Evolutionary conservation across 2,797 vertebrate genomes (phyloP), one percentile per base, ranked within the genome.

Genomic region (Ptychadena robeensis): DNA sequence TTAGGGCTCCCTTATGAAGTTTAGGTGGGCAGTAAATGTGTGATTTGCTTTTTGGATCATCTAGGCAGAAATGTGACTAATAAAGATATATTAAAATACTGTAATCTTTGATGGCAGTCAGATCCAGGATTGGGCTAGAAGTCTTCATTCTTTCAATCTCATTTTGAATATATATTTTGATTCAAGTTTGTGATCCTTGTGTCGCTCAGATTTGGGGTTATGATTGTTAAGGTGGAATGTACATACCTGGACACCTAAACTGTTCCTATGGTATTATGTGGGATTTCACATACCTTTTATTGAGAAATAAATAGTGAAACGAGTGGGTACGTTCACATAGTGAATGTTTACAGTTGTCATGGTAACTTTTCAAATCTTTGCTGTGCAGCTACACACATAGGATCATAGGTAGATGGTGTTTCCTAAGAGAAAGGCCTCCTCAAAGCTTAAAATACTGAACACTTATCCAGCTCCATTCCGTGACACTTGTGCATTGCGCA

Each of bases 271-370:
- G 10, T 10, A 9, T 27, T 22, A 1, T 8, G 44, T 40, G 9
- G 57, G 14, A 30, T 40, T 31, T 34, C 15, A 9, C 27, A 74
- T 27, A 9, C n/a, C 59, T 48, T 3, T 48, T 35, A 11, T 28
- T 40, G 9, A n/a, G 61, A 40, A 30, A 66, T 31, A 48, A 30
- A 66, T 67, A 25, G 30, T 68, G 64, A 35, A 68, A 67, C 2
- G 75, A 79, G 44, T 18, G 34, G n/a, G 65, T 27, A 9, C 12
- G n/a, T n/a, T 79, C 25, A 40, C 69, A 18, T 38, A 53, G 64
- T 37, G 28, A 69, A 14, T 79, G 76, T 79, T 79, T 79, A 79
- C 44, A 57, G 65, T 79, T 53, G 32, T 67, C 76, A 68, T 79
- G 65, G 44, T 48, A 59, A 68, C 65, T 44, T 25, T 30, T 44